Evolutionary conservation across 2,797 vertebrate genomes (phyloP), one percentile per base, ranked within the genome.

Genomic region (Spea hammondii): DNA sequence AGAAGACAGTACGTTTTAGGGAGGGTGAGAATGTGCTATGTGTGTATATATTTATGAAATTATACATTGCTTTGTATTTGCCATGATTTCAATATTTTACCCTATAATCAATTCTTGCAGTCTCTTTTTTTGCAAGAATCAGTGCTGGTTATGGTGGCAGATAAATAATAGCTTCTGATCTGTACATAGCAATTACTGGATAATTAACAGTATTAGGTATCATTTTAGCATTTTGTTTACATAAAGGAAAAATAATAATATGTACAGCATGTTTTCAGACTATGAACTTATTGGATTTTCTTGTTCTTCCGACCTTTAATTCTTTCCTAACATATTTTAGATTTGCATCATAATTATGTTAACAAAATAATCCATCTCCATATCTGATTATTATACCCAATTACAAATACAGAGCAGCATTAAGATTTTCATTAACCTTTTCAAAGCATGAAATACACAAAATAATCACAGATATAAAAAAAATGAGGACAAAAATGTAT

Each of bases 361-460:
- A 86, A 84, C 65, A 77, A 84, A 88, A 79, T 57, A 86, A 48
- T 76, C 79, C 81, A 89, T 89, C 85, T 85, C 44, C 49, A 8
- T 78, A 89, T 86, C 84, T 85, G 84, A 82, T 88, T 89, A 89
- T 87, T 91, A 86, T 32, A 86, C 81, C 79, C 83, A 89, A 87
- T 89, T 92, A 89, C 57, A 85, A 85, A 86, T 84, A 51, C 74
- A 76, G 82, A 84, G 82, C 69, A 87, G 67, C 84, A 84, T 88
- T 86, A 85, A 86, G 85, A 78, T 84, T 82, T 83, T 91, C 88
- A 91, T 91, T 92, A 91, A 91, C 89, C 87, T 90, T 91, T 90
- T 84, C 85, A 86, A 77, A 84, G 79, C 79, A 85, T 85, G 80
- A 85, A 77, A 88, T 85, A 85, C 62, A 79, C 86, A 89, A 86